A percentile compares a stretch with the other conserved stretches of the same genome.
phyloP scores from a whole-genome alignment of 2,113 vertebrate genomes.

The Pluvialis apricaria region DNA sequence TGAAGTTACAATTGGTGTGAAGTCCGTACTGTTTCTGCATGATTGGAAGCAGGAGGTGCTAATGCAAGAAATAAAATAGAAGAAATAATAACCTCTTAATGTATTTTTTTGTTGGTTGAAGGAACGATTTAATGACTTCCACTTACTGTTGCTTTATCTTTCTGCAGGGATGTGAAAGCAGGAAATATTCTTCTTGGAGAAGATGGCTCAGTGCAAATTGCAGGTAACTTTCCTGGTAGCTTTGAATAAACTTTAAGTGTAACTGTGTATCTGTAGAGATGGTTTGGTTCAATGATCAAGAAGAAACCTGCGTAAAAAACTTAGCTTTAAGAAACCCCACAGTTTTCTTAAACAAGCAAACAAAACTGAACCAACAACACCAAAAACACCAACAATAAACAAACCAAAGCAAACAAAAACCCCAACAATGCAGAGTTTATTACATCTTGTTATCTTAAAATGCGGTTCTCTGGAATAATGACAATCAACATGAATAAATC shows the following conservation, averaged over 20 bases:
- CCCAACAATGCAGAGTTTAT: not conserved
- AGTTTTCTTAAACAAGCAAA: not conserved
- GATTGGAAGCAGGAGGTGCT: not conserved
- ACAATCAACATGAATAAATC: not conserved
- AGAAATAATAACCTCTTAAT: not conserved
- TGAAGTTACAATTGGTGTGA: not conserved
- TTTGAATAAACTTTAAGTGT: not conserved
- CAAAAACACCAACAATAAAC: not conserved
- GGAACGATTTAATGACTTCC: not conserved
- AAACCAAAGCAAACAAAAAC: not conserved
- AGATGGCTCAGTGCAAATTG: constrained; percentile 95
- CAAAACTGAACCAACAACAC: not conserved
- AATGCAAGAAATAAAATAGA: not conserved
- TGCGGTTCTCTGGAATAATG: not conserved
- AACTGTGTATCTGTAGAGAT: not conserved
- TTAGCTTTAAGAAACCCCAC: not conserved
- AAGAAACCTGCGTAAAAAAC: not conserved
- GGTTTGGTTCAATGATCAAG: not conserved
- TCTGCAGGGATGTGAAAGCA: constrained; percentile 92
- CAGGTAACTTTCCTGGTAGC: constrained; percentile 77
- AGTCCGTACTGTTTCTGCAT: not conserved
- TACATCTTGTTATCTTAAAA: not conserved
- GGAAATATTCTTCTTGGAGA: constrained; percentile 97
- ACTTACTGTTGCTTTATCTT: constrained; percentile 43
- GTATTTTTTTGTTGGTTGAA: not conserved